phyloP scores from a whole-genome alignment of 2,113 vertebrate species.

The Salvelinus namaycush region DNA sequence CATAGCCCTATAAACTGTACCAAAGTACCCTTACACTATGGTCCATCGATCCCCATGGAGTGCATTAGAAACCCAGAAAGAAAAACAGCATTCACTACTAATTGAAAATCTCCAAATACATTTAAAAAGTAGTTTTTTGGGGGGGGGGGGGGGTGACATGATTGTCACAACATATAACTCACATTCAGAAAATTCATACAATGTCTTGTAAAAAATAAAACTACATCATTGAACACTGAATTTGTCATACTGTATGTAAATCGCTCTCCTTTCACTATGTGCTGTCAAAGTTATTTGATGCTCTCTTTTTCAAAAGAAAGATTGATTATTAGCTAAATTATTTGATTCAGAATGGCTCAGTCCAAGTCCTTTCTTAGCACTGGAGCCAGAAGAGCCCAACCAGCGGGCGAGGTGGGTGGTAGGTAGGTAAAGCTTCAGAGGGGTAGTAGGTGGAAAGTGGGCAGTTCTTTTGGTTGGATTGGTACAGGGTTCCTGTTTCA shows the following conservation, averaged over 20 bases:
- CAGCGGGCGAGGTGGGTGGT: not conserved
- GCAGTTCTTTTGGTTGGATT: slow-evolving; percentile 37
- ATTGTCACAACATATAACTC: slow-evolving; percentile 53
- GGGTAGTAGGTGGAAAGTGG: not conserved
- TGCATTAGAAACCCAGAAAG: slow-evolving; percentile 18
- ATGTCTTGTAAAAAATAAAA: slow-evolving; percentile 56
- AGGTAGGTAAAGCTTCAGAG: not conserved
- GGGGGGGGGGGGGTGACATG: slow-evolving; percentile 43
- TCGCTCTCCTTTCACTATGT: slow-evolving; percentile 26
- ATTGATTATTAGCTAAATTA: slow-evolving; percentile 7
- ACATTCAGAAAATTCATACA: slow-evolving; percentile 41
- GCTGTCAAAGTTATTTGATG: slow-evolving; percentile 29
- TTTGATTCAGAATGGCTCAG: slow-evolving; percentile 29
- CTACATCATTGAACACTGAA: slow-evolving; percentile 41
- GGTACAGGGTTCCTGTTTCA: slow-evolving; percentile 42
- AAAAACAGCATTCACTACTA: slow-evolving; percentile 46
- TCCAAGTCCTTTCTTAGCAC: slow-evolving; percentile 7
- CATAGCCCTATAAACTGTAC: not conserved
- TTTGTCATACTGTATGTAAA: not conserved
- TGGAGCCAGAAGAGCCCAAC: slow-evolving; percentile 9
- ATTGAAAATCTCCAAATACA: not conserved
- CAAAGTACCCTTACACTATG: not conserved
- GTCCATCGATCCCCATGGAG: slow-evolving; percentile 15
- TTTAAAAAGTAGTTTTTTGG: not conserved
- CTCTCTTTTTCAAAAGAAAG: slow-evolving; percentile 28